A percentile compares a stretch with the other conserved stretches of the same genome.
Evolutionary conservation across 30 jellyfish, hydroid and myxozoan genomes (phyloP).

Genomic region (Aurelia sp.): DNA sequence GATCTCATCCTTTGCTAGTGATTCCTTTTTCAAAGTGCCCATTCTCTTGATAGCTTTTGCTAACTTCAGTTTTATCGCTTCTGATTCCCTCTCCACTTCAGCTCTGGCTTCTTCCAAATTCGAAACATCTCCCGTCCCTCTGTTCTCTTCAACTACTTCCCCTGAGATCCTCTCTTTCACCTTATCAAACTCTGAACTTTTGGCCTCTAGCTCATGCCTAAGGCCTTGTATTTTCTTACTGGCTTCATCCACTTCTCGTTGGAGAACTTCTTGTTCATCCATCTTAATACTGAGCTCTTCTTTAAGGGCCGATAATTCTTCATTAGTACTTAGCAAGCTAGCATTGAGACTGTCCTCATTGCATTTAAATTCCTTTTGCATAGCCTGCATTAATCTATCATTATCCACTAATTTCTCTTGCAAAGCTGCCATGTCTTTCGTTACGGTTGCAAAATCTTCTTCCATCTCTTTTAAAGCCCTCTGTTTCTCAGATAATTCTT

Average conservation of each 20-base stretch:
- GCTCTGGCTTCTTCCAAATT: not conserved
- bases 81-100: conserved; percentile 46
- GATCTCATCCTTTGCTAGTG: conserved; percentile 53
- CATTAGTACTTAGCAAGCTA: conserved; percentile 16
- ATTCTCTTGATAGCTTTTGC: conserved; percentile 82
- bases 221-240: conserved; percentile 25
- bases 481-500: not conserved
- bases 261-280: not conserved
- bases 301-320: conserved; percentile 3
- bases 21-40: conserved; percentile 79
- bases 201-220: conserved; percentile 25
- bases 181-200: conserved; percentile 17
- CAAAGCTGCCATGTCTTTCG: not conserved
- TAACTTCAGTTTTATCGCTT: conserved; percentile 65
- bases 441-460: not conserved
- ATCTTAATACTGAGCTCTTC: conserved; percentile 6
- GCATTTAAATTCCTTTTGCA: not conserved
- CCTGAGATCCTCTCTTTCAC: conserved; percentile 12
- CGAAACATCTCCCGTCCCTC: not conserved
- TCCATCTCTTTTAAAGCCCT: not conserved
- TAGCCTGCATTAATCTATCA: not conserved
- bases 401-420: conserved; percentile 1
- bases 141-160: not conserved
- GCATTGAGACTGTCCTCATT: conserved; percentile 15
- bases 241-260: conserved; percentile 7